Base-by-base conservation (phyloP, 2,888 invertebrate genomes). In the Anorthoa munda region DNA sequence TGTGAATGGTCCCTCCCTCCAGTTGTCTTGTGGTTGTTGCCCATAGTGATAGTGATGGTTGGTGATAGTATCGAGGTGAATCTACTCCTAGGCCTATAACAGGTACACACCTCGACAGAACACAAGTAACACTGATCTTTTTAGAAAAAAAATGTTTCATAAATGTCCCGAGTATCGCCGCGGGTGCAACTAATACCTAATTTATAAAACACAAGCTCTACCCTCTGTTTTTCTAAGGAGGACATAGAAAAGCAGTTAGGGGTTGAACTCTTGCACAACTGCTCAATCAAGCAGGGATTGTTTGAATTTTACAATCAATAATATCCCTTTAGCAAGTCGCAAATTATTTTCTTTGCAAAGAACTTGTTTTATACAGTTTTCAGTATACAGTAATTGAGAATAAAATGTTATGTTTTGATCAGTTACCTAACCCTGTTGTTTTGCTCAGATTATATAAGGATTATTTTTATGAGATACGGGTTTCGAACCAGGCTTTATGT, bases 261-360 rank as follows among this genome's bases (percentile, higher is more conserved):
- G 64, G 65, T 72, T 31, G 46, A 78, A 79, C 80, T 79, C 45
- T 67, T 79, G 53, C 66, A 79, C 15, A 72, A 66, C 72, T 53
- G 12, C 66, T 63, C 66, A 73, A 72, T 72, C 31, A 55, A n/a
- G 9, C 21, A 53, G 39, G 46, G 23, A 67, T 60, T 45, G 72
- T 50, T 72, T 66, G 23, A 45, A 26, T 65, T 55, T 53, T 48
- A 23, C 21, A 26, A 74, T 60, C 58, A 63, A 73, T 56, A 23
- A 65, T 26, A 60, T 26, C 12, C 46, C 46, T 23, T 51, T 48
- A 53, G 23, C 31, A n/a, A 48, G 39, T 58, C 12, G 64, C 45
- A 17, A 67, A 13, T 70, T 51, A 50, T 13, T 61, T 61, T 48
- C 18, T 18, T 48, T 3, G 21, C n/a, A 11, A 9, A 18, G 1